Conservation (phyloP, 2,113 vertebrate species). For the Seriola rivoliana region DNA sequence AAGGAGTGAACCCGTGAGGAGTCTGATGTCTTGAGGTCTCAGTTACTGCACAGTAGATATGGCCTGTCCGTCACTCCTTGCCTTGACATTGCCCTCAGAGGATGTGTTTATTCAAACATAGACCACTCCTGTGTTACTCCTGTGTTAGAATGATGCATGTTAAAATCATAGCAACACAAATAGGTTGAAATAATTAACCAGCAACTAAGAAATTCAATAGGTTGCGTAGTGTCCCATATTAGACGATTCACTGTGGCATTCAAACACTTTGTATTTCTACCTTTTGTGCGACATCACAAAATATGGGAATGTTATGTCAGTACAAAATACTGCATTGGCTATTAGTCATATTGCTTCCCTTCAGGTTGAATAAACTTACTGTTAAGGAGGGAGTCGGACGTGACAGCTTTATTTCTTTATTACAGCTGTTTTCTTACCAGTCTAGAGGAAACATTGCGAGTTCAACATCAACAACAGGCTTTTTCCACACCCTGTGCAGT, state of each 20-base stretch:
- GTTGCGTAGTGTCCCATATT: background rate
- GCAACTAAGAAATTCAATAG: background rate
- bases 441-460: no score
- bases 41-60: conserved; percentile 13
- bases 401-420: no score
- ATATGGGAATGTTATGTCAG: no score
- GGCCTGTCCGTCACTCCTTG: conserved; percentile 15
- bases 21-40: conserved; percentile 16
- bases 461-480: no score
- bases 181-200: background rate
- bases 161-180: background rate
- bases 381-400: no score
- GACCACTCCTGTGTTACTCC: background rate
- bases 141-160: background rate
- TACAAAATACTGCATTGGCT: no score
- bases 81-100: background rate
- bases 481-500: no score
- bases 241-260: background rate
- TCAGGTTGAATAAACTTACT: no score
- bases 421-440: no score
- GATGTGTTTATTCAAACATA: conserved; percentile 5
- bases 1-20: conserved; percentile 37
- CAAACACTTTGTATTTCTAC: background rate
- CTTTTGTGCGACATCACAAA: no score
- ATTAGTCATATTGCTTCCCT: no score